Evolutionary conservation across 1,140 invertebrate species (phyloP), one percentile per base, ranked within the genome.

Genomic region (Drosophila sucinea): DNA sequence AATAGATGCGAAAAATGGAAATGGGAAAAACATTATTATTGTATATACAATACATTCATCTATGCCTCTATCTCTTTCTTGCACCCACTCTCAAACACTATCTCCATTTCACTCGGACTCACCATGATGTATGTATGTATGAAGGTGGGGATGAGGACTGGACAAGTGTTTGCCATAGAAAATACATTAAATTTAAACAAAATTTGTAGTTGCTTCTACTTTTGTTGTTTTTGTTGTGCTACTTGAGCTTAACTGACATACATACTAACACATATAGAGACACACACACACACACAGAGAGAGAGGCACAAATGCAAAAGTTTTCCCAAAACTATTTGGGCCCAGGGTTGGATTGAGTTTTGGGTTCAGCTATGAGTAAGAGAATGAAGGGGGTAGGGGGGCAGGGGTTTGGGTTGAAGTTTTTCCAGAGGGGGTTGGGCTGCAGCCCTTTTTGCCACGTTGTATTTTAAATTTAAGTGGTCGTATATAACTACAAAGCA

Each of bases 181-280:
- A 82, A 90, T 90, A 90, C 86, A 90, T 90, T 90, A 90, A 90
- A 90, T 90, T 90, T 90, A 80, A 86, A 79, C 81, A 80, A 82
- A 90, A 90, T 90, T 86, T 87, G 71, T 85, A 70, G 78, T 81
- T 79, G 44, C 44, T 51, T 51, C 44, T 51, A 51, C 44, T 51
- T 51, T 51, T 51, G 44, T 51, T 51, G 44, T 51, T 51, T 51
- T 51, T 51, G 78, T 78, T 74, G 63, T 78, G 77, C 80, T 73
- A 84, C 84, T 89, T 89, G 84, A 84, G 84, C 80, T 89, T 89
- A 89, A 89, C 84, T 33, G 73, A 77, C 80, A 75, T 70, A 77
- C 64, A 70, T 30, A 65, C 55, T 67, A 51, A 44, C 60, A 58
- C 25, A 72, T 44, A 57, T n/a, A 70, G 23, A 70, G 38, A 72